A percentile compares a stretch with the other conserved stretches of the same genome.
Conservation (phyloP, 2,888 invertebrate genomes). For the Stenoptilia bipunctidactyla region DNA sequence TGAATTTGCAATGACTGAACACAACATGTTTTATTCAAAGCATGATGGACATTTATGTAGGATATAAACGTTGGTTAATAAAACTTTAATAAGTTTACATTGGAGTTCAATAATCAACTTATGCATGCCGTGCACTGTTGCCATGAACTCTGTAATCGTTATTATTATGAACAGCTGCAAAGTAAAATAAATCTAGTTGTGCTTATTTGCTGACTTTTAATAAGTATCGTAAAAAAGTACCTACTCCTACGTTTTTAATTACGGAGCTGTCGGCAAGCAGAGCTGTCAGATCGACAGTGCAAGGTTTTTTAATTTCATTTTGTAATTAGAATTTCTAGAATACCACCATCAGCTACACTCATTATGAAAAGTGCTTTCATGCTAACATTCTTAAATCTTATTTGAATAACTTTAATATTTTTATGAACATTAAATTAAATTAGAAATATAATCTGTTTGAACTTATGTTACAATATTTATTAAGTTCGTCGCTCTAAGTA, state of each 20-base stretch:
- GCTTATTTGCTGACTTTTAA: slow-evolving; percentile 5
- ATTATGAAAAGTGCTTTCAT: no score
- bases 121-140: no score
- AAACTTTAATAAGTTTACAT: no score
- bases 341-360: slow-evolving; percentile 10
- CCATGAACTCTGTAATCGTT: no score
- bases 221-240: slow-evolving; percentile 22
- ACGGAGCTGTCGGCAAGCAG: slow-evolving; percentile 28
- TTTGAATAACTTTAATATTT: no score
- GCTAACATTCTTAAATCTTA: no score
- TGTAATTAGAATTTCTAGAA: slow-evolving; percentile 45
- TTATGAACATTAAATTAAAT: no score
- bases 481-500: slow-evolving; percentile 1
- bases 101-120: no score
- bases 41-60: not conserved
- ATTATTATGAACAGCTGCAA: no score
- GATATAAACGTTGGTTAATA: not conserved
- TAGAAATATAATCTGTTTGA: no score
- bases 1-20: slow-evolving; percentile 13
- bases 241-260: slow-evolving; percentile 41
- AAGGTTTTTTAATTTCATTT: slow-evolving; percentile 37
- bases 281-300: slow-evolving; percentile 25
- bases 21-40: slow-evolving; percentile 3
- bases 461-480: no score
- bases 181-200: no score